phyloP scores from a whole-genome alignment of 2,113 vertebrate species.

The Oncorhynchus keta region DNA sequence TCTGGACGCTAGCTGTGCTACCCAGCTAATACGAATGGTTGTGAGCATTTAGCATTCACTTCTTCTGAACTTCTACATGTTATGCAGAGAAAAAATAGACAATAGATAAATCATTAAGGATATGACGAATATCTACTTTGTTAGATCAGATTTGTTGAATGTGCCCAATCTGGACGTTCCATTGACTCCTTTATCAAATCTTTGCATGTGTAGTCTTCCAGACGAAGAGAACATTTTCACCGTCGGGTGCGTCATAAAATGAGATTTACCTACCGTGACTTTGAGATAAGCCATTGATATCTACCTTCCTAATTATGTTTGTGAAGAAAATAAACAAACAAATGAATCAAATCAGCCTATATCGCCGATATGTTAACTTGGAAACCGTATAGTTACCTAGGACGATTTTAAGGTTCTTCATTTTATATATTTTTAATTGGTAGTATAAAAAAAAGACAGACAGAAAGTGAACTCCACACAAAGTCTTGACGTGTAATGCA shows the following conservation, averaged over 20 bases:
- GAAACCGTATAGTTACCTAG: slow-evolving; percentile 31
- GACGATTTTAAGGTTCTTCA: too few relatives aligned
- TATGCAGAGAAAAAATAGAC: too few relatives aligned
- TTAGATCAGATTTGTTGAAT: too few relatives aligned
- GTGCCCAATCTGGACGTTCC: too few relatives aligned
- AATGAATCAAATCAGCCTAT: slow-evolving; percentile 61
- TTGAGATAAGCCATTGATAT: slow-evolving; percentile 46
- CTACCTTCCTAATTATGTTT: slow-evolving; percentile 42
- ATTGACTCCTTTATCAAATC: too few relatives aligned
- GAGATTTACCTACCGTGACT: slow-evolving; percentile 49
- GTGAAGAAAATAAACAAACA: slow-evolving; percentile 47
- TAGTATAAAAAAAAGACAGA: slow-evolving; percentile 50
- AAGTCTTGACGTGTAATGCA: slow-evolving; percentile 58
- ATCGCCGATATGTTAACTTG: slow-evolving; percentile 48
- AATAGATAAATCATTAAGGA: too few relatives aligned
- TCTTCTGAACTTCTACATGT: too few relatives aligned
- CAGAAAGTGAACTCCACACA: slow-evolving; percentile 53
- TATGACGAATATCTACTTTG: too few relatives aligned
- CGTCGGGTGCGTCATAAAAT: slow-evolving; percentile 19
- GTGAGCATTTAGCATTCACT: too few relatives aligned
- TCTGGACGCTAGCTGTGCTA: too few relatives aligned
- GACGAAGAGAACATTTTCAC: slow-evolving; percentile 26
- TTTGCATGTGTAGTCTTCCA: background rate
- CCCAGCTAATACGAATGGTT: too few relatives aligned
- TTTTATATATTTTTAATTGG: slow-evolving; percentile 69